Conservation (phyloP, 2,113 vertebrate species). For the Marmota monax region DNA sequence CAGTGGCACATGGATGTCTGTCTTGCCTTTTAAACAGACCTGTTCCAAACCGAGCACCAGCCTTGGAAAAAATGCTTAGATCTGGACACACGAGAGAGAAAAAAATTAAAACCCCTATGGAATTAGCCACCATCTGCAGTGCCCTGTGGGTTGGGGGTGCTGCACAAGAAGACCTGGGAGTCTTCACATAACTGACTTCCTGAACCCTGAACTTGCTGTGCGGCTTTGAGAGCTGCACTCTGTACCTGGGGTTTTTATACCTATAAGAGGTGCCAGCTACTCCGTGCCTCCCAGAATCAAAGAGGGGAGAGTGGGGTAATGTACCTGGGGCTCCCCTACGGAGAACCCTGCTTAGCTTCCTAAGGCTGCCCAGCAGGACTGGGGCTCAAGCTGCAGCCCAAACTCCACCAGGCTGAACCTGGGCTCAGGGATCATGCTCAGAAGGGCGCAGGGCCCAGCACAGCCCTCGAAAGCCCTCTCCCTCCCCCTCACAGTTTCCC, state of each 20-base stretch:
- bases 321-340: rapidly evolving
- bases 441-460: too few species aligned
- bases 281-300: not conserved
- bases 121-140: not conserved
- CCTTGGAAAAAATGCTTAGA: conserved; percentile 18
- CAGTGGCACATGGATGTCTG: rapidly evolving
- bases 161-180: not conserved
- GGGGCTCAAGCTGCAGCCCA: not conserved
- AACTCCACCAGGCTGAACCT: not conserved
- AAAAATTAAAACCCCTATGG: not conserved
- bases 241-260: not conserved
- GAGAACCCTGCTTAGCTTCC: rapidly evolving
- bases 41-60: not conserved
- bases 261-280: rapidly evolving
- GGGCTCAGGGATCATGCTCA: rapidly evolving
- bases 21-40: not conserved
- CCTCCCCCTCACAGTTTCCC: not conserved
- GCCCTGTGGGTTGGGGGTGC: rapidly evolving
- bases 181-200: not conserved
- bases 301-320: not conserved
- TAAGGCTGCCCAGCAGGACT: not conserved
- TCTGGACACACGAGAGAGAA: not conserved
- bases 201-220: not conserved
- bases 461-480: not conserved
- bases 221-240: not conserved